Evolutionary conservation across 2,113 vertebrate species (phyloP).

Genomic region (Pelodiscus sinensis): DNA sequence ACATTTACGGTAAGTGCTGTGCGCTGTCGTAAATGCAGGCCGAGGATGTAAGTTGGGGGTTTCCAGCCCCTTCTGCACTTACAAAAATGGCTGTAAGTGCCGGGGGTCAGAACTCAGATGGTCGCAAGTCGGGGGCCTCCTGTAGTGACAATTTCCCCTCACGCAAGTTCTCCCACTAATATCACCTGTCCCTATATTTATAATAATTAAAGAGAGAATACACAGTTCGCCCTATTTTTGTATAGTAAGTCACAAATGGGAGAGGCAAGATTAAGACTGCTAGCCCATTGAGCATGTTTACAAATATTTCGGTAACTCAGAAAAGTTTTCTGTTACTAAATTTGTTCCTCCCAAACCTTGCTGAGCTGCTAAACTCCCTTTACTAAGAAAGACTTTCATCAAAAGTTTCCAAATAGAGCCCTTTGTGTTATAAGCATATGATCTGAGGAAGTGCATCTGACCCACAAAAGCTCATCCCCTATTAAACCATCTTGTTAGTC

Average conservation of each 20-base stretch:
- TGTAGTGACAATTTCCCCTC: too few species aligned
- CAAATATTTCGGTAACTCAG: background rate
- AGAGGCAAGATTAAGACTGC: background rate
- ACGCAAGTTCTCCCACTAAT: background rate
- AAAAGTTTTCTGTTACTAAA: background rate
- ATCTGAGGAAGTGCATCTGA: too few species aligned
- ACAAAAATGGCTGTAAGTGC: too few species aligned
- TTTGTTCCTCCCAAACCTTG: background rate
- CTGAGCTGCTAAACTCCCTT: background rate
- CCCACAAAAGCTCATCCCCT: too few species aligned
- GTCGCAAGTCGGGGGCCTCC: too few species aligned
- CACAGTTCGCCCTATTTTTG: background rate
- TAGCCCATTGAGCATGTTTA: background rate
- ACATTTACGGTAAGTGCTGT: too few species aligned
- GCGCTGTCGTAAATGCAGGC: too few species aligned
- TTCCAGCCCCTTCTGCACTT: too few species aligned
- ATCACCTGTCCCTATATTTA: accelerated
- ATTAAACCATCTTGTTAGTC: too few species aligned
- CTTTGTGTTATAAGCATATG: background rate
- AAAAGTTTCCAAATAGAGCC: background rate
- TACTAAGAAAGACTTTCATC: background rate
- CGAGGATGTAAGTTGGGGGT: too few species aligned
- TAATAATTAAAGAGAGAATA: background rate
- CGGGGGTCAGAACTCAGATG: too few species aligned
- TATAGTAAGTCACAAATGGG: background rate